These are phyloP conservation scores for Falco concolor DNA, from an alignment of 2,797 vertebrate genomes.

Conservation along the genomic window DNA sequence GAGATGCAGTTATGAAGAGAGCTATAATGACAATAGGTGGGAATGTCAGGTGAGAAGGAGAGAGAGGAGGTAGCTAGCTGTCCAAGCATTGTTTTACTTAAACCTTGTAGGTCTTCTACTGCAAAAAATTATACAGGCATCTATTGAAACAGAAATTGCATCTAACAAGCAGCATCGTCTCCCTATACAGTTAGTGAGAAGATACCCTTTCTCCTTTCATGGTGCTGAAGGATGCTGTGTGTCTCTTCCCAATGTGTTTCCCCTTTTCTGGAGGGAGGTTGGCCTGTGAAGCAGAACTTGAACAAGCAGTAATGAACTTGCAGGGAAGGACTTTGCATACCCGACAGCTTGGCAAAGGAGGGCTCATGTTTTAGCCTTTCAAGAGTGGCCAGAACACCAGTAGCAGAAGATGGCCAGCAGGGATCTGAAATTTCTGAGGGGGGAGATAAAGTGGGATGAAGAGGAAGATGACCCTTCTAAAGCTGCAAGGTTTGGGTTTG, in stretches of 20 bases:
- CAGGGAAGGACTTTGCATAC: fast-evolving
- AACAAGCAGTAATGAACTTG: neutral
- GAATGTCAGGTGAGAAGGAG: neutral
- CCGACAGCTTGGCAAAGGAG: neutral
- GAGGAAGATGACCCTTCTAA: neutral
- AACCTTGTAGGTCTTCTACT: neutral
- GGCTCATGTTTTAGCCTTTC: neutral
- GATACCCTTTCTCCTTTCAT: neutral
- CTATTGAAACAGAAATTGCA: neutral
- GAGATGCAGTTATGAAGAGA: neutral
- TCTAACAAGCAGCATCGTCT: neutral
- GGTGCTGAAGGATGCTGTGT: neutral
- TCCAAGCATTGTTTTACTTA: neutral
- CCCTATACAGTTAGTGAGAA: neutral
- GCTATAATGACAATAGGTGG: neutral
- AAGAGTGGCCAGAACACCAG: neutral
- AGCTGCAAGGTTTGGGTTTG: neutral
- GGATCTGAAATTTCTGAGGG: neutral
- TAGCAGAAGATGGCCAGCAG: neutral
- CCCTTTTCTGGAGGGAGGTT: neutral
- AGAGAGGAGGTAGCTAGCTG: neutral
- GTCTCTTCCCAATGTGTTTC: neutral
- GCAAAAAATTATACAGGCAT: neutral
- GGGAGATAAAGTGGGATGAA: neutral
- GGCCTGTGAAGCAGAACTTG: neutral